Conservation (phyloP, 2,797 vertebrate species). For the Poecile montanus region DNA sequence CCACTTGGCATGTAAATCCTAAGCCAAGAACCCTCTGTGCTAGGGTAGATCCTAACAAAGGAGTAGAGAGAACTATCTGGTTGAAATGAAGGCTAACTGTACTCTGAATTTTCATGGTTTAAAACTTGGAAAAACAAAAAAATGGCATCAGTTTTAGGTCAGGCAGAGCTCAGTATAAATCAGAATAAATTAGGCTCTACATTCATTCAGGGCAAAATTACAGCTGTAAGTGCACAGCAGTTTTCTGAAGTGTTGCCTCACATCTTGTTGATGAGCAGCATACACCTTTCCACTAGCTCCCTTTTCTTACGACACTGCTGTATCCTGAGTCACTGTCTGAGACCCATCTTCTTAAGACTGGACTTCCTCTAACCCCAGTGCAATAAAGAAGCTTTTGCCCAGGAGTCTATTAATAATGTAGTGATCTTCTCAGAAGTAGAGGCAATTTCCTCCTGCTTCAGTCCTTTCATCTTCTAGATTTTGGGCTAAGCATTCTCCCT, state of each 20-base stretch:
- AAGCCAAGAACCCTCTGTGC: background rate
- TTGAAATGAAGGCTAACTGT: background rate
- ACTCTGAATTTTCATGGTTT: background rate
- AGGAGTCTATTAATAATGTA: background rate
- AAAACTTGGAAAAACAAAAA: background rate
- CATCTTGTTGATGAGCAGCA: background rate
- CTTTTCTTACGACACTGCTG: background rate
- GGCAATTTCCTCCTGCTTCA: background rate
- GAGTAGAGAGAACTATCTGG: background rate
- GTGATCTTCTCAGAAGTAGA: background rate
- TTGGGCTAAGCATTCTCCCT: background rate
- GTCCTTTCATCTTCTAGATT: background rate
- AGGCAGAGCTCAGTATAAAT: background rate
- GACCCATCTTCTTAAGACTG: background rate
- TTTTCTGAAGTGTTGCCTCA: background rate
- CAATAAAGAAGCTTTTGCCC: background rate
- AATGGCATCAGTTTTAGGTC: background rate
- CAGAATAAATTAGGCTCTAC: background rate
- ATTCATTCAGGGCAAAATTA: background rate
- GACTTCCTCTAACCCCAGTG: background rate
- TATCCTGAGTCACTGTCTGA: background rate
- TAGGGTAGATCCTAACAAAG: background rate
- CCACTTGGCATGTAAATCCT: fast-evolving
- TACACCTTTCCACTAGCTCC: background rate
- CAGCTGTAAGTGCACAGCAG: background rate